phyloP scores from a whole-genome alignment of 2,888 invertebrate genomes.

The Noctua pronuba region DNA sequence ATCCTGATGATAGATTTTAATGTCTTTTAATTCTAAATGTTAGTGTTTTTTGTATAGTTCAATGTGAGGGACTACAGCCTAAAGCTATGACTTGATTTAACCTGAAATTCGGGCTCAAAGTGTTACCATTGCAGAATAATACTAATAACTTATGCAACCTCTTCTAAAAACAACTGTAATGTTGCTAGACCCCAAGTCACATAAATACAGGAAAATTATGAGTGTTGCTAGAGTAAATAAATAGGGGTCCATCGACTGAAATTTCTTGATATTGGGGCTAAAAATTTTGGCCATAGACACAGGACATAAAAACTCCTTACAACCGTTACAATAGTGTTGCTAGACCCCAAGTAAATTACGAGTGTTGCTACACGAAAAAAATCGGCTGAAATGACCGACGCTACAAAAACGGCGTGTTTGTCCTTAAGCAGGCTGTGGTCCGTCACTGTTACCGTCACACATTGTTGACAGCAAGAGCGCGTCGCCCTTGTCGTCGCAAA shows the following conservation, averaged over 20 bases:
- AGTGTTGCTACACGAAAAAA: conserved; percentile 14
- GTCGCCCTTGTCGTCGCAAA: conserved; percentile 86
- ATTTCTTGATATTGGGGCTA: not conserved
- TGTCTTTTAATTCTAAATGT: conserved; percentile 61
- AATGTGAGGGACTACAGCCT: conserved; percentile 57
- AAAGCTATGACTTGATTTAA: not conserved
- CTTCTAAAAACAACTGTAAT: not conserved
- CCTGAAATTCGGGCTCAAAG: not conserved
- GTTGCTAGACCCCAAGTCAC: not conserved
- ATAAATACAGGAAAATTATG: not conserved
- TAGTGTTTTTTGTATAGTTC: conserved; percentile 51
- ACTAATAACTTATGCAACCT: not conserved
- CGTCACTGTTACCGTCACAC: conserved; percentile 67
- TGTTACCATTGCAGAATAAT: not conserved
- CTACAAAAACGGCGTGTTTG: conserved; percentile 44
- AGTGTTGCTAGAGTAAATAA: not conserved
- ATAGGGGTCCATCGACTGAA: not conserved
- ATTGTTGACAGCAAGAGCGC: conserved; percentile 82
- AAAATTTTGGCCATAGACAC: not conserved
- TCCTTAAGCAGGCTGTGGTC: conserved; percentile 53
- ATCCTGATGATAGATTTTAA: conserved; percentile 29
- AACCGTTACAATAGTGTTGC: conserved; percentile 9
- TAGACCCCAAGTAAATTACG: not conserved
- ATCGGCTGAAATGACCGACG: not conserved
- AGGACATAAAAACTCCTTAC: not conserved